Base-by-base conservation (phyloP, 2,888 invertebrate genomes). In the Tenodera sinensis region DNA sequence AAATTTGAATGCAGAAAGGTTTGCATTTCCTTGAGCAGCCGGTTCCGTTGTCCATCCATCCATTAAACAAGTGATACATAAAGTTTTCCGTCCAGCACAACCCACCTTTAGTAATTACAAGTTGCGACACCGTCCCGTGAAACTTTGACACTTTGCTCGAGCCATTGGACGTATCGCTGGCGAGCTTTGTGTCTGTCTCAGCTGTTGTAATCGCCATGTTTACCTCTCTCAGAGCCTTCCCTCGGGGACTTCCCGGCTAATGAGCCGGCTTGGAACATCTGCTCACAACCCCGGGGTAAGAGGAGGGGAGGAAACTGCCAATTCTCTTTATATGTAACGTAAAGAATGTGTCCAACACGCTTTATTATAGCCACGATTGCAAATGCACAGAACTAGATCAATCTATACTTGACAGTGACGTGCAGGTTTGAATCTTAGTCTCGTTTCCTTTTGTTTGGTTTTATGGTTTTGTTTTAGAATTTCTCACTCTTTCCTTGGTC, bases 141-240 rank as follows among this genome's bases (percentile, higher is more conserved):
- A 71, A 71, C 54, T 71, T 71, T 71, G 54, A 71, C 54, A 71
- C 54, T 71, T 71, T 71, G 54, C 54, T 71, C 54, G 54, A 71
- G 54, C 54, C 54, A 71, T 71, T 71, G 54, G 54, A 71, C 54
- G 54, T 71, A 71, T 71, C 54, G 54, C 54, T 71, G 54, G 54
- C 54, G 54, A 71, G 54, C 54, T 71, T 34, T 84, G 84, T 30
- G 34, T 86, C 54, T 86, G 86, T 86, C 88, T 84, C 84, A 54
- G 88, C 88, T 88, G 88, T 84, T 85, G 88, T 88, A 88, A 88
- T 88, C 88, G 88, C 85, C 34, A 84, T 88, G 88, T 88, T 88
- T 88, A 88, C 88, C 84, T 88, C 88, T 15, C 82, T 82, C 82
- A 81, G 81, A 27, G 47, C 85, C 28, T 54, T 82, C 54, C 85